Conservation (phyloP, 2,888 invertebrate genomes). For the Xanthia icteritia region DNA sequence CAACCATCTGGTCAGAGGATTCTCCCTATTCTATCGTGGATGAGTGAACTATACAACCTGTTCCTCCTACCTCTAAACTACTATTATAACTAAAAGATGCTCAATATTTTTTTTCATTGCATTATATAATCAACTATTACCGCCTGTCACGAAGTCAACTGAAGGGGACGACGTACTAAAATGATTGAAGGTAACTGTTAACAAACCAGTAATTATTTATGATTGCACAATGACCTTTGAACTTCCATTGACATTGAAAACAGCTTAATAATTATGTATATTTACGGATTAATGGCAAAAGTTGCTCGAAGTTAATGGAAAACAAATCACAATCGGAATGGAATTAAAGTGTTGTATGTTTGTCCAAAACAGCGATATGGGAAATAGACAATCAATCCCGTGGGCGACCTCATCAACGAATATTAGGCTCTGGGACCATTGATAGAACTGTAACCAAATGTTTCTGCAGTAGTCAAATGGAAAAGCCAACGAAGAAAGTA, state of each 20-base stretch:
- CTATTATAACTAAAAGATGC: neutral
- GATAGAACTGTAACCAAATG: neutral
- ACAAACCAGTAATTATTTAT: conserved; percentile 52
- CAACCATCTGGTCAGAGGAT: no score
- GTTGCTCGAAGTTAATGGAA: neutral
- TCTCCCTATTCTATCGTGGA: no score
- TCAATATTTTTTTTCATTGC: neutral
- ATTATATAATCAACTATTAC: conserved; percentile 2
- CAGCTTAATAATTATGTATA: conserved; percentile 3
- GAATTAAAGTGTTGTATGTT: no score
- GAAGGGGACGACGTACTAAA: conserved; percentile 18
- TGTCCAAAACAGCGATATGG: neutral
- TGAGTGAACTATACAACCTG: no score
- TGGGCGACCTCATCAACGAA: neutral
- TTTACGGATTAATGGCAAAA: conserved; percentile 18
- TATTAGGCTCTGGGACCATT: neutral
- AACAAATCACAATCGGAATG: neutral
- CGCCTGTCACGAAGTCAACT: conserved; percentile 5
- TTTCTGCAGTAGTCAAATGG: neutral
- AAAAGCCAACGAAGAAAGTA: neutral
- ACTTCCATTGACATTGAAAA: conserved; percentile 39
- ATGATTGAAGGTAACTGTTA: conserved; percentile 40
- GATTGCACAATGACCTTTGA: conserved; percentile 47
- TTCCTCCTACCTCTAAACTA: no score
- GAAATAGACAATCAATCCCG: neutral